Evolutionary conservation across 1,140 invertebrate genomes (phyloP).

Genomic region (Formica selysi): DNA sequence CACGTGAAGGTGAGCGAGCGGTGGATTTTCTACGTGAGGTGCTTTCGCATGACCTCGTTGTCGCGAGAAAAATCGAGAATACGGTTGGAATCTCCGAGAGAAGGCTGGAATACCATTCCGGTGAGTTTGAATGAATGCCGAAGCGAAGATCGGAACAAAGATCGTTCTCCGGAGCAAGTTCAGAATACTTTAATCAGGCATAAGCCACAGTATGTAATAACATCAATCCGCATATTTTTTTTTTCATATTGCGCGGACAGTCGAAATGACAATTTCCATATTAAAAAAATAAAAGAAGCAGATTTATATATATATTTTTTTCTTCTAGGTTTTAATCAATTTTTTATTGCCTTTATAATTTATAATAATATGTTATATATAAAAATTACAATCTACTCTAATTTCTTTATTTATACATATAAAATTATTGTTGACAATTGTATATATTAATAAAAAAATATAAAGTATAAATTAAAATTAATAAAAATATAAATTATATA

Average conservation of each 20-base stretch:
- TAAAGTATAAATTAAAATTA: no score
- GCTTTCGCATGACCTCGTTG: constrained; percentile 68
- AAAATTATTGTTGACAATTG: background rate
- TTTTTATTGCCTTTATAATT: no score
- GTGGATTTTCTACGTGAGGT: constrained; percentile 66
- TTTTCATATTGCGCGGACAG: background rate
- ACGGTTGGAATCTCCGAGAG: constrained; percentile 38
- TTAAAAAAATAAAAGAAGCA: background rate
- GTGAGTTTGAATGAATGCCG: background rate
- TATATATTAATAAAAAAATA: no score
- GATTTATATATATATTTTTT: no score
- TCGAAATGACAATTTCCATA: background rate
- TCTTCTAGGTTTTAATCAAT: no score
- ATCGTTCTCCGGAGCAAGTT: constrained; percentile 4
- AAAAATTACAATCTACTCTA: no score
- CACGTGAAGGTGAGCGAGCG: constrained; percentile 36
- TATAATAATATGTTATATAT: background rate
- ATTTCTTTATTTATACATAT: background rate
- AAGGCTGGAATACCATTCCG: background rate
- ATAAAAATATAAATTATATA: background rate
- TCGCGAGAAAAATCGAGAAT: constrained; percentile 62
- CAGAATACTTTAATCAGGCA: background rate
- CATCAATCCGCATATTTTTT: background rate
- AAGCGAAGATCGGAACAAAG: constrained; percentile 46
- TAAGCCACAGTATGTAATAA: constrained; percentile 1